Evolutionary conservation across 2,113 vertebrate species (phyloP).

Genomic region (Oreochromis spilurus): DNA sequence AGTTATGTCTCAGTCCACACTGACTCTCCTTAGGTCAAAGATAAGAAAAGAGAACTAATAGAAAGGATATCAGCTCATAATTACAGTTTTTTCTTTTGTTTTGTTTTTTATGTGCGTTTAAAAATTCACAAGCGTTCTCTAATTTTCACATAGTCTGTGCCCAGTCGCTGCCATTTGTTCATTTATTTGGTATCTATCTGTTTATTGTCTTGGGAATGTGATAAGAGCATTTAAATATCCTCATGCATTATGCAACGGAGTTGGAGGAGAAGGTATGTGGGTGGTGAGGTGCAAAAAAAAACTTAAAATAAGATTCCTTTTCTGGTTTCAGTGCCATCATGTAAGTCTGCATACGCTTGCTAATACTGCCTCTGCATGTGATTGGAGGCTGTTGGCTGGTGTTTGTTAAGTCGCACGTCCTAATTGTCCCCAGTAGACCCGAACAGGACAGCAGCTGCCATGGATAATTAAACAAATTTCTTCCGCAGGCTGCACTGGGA

Average conservation of each 20-base stretch:
- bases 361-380: not conserved
- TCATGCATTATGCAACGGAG: constrained; percentile 40
- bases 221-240: not conserved
- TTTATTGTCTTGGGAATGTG: not conserved
- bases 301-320: not conserved
- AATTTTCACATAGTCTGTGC: not conserved
- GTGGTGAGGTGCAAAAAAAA: constrained; percentile 10
- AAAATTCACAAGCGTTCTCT: not conserved
- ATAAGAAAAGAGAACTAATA: not conserved
- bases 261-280: constrained; percentile 31
- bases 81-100: not conserved
- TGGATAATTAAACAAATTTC: constrained; percentile 49
- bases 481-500: constrained; percentile 17
- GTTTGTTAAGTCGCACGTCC: constrained; percentile 11
- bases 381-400: not conserved
- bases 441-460: constrained; percentile 16
- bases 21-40: not conserved
- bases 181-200: not conserved
- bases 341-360: not conserved
- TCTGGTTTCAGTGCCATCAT: not conserved
- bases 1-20: not conserved
- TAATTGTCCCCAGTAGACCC: constrained; percentile 24
- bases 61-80: not conserved
- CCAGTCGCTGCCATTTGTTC: not conserved
- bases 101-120: not conserved